Evolutionary conservation across 2,797 vertebrate genomes (phyloP).

Genomic region (Scolopax bukidnonensis): DNA sequence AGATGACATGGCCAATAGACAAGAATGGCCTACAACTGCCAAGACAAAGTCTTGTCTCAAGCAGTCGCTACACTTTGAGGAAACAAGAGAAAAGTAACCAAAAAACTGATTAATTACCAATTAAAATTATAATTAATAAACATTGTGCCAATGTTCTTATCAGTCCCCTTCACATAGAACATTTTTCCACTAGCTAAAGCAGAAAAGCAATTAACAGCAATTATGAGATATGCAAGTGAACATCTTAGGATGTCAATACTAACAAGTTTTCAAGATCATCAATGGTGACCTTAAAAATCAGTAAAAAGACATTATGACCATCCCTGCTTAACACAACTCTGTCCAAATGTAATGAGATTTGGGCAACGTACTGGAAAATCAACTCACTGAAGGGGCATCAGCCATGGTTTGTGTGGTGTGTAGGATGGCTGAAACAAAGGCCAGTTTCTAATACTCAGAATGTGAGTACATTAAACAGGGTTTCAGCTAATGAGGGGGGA

Average conservation of each 20-base stretch:
- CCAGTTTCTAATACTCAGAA: background rate
- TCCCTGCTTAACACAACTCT: background rate
- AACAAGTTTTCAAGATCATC: constrained; percentile 19
- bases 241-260: constrained; percentile 45
- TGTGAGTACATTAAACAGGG: background rate
- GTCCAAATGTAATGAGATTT: constrained; percentile 21
- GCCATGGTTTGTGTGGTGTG: background rate
- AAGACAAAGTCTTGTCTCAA: background rate
- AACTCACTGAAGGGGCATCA: background rate
- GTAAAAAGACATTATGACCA: constrained; percentile 46
- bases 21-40: background rate
- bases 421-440: background rate
- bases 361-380: background rate
- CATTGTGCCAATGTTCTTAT: background rate
- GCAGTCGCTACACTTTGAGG: background rate
- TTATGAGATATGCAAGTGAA: constrained; percentile 5
- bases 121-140: background rate
- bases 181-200: background rate
- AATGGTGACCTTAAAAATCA: constrained; percentile 40
- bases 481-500: background rate
- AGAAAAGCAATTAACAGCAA: background rate
- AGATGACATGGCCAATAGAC: background rate
- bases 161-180: background rate
- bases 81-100: background rate
- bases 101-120: background rate